A percentile compares a stretch with the other conserved stretches of the same genome.
phyloP scores from a whole-genome alignment of 2,797 vertebrate genomes.

The Darevskia mixta region DNA sequence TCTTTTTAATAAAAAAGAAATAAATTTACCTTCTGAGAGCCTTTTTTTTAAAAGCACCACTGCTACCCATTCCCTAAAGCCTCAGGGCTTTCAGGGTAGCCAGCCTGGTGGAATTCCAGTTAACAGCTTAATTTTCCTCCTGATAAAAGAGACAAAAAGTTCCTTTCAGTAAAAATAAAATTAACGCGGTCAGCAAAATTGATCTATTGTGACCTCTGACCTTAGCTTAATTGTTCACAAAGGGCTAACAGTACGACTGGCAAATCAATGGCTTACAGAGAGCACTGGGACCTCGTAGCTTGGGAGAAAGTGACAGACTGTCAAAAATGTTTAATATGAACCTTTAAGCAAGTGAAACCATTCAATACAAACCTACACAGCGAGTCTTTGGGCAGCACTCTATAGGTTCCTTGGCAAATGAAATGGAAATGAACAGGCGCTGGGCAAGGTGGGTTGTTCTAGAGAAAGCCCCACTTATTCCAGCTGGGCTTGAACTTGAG shows the following conservation, averaged over 20 bases:
- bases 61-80: conserved; percentile 69
- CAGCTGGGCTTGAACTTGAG: conserved; percentile 18
- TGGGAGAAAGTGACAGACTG: conserved; percentile 72
- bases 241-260: conserved; percentile 70
- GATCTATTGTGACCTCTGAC: conserved; percentile 74
- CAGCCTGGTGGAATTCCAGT: conserved; percentile 75
- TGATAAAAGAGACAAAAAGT: conserved; percentile 77
- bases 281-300: conserved; percentile 67
- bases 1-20: conserved; percentile 77
- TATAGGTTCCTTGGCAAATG: conserved; percentile 37
- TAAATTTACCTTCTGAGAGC: conserved; percentile 72
- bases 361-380: conserved; percentile 61
- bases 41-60: conserved; percentile 62
- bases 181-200: conserved; percentile 72
- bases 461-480: conserved; percentile 56
- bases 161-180: conserved; percentile 79
- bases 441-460: not conserved
- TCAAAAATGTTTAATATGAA: conserved; percentile 74
- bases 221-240: conserved; percentile 78
- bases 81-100: conserved; percentile 68
- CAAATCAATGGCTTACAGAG: conserved; percentile 75
- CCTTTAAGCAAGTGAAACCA: conserved; percentile 68
- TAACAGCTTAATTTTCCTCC: conserved; percentile 77
- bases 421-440: not conserved
- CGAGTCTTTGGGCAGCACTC: conserved; percentile 58